Conservation (phyloP, 2,888 invertebrate genomes). For the Polymixis flavicincta region DNA sequence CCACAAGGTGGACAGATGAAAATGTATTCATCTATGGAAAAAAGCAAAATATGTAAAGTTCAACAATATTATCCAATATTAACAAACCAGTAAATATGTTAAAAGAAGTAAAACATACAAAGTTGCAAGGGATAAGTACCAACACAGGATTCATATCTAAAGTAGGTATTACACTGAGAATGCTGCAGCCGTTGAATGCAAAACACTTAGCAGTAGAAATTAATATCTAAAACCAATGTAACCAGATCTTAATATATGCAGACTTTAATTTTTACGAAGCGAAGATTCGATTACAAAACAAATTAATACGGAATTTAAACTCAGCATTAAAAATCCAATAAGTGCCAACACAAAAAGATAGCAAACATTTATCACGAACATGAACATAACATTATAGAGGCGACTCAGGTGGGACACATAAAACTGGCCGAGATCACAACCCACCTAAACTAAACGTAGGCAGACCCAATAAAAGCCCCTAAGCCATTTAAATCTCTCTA, state of each 20-base stretch:
- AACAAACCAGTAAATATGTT: neutral
- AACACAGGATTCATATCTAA: slow-evolving; percentile 29
- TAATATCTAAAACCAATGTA: slow-evolving; percentile 51
- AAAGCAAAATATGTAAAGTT: neutral
- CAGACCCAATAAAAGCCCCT: slow-evolving; percentile 85
- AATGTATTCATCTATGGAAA: neutral
- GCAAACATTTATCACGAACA: slow-evolving; percentile 63
- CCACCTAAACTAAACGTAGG: slow-evolving; percentile 78
- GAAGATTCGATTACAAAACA: slow-evolving; percentile 45
- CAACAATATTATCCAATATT: neutral
- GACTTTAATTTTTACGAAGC: slow-evolving; percentile 41
- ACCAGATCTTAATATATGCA: slow-evolving; percentile 46
- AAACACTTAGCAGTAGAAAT: slow-evolving; percentile 55
- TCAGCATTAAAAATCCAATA: slow-evolving; percentile 58
- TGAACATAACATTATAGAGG: slow-evolving; percentile 69
- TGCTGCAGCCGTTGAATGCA: slow-evolving; percentile 32
- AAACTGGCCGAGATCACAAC: slow-evolving; percentile 78
- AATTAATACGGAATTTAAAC: slow-evolving; percentile 61
- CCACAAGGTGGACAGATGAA: too few species aligned
- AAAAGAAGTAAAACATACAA: slow-evolving; percentile 23
- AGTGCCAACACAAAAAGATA: slow-evolving; percentile 59
- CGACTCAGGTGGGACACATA: slow-evolving; percentile 77
- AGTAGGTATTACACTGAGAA: slow-evolving; percentile 44
- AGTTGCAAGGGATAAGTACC: slow-evolving; percentile 17
- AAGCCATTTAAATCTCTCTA: slow-evolving; percentile 89